These are phyloP conservation scores for Eledone cirrhosa DNA, from an alignment of 2,888 invertebrate genomes.

Conservation along the genomic window DNA sequence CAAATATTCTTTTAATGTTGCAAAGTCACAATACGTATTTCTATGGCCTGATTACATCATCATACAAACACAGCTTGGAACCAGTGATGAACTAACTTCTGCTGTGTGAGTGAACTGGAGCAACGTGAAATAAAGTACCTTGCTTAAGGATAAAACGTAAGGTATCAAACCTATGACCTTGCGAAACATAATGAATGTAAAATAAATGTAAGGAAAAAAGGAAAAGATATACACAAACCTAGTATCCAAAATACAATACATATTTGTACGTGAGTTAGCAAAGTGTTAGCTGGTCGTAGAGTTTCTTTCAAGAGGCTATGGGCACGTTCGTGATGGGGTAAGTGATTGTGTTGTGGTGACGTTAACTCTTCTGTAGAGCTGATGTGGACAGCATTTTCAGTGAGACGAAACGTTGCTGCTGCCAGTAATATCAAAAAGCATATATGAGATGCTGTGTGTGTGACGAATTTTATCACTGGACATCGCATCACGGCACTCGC, in stretches of 20 bases:
- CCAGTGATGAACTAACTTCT: too few relatives aligned
- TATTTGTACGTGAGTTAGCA: constrained; percentile 66
- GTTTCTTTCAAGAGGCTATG: constrained; percentile 62
- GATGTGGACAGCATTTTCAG: constrained; percentile 57
- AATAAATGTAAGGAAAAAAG: too few relatives aligned
- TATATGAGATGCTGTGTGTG: constrained; percentile 75
- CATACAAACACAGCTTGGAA: too few relatives aligned
- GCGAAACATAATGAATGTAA: too few relatives aligned
- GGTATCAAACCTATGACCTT: too few relatives aligned
- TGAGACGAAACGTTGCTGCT: constrained; percentile 74
- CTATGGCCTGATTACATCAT: too few relatives aligned
- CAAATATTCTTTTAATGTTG: too few relatives aligned
- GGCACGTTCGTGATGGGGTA: constrained; percentile 56
- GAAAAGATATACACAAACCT: constrained; percentile 48
- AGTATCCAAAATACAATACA: constrained; percentile 67
- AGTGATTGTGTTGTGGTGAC: constrained; percentile 47
- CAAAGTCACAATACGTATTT: too few relatives aligned
- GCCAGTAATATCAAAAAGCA: constrained; percentile 75
- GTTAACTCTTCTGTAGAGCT: constrained; percentile 50
- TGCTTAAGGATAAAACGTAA: too few relatives aligned
- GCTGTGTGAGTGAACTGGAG: too few relatives aligned
- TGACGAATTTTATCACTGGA: constrained; percentile 79
- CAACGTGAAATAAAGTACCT: too few relatives aligned
- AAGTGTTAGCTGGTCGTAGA: constrained; percentile 63
- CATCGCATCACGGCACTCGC: constrained; percentile 68